A percentile compares a stretch with the other conserved stretches of the same genome.
Evolutionary conservation across 2,113 vertebrate genomes (phyloP).

Genomic region (Pluvialis apricaria): DNA sequence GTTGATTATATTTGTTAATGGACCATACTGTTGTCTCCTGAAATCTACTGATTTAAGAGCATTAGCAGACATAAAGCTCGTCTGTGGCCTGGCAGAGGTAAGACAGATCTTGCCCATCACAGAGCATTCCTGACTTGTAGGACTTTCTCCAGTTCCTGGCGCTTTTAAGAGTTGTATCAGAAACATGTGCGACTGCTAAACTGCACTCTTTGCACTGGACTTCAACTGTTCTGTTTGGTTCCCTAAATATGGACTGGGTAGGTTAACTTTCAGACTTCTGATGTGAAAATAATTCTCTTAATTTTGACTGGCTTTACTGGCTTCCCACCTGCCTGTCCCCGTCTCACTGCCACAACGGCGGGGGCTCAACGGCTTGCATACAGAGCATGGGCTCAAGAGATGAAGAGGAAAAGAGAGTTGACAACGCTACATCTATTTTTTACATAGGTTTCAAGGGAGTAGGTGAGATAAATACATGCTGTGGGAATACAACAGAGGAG

Average conservation of each 20-base stretch:
- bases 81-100: not conserved
- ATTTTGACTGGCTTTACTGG: not conserved
- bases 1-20: constrained; percentile 34
- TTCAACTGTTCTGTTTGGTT: not conserved
- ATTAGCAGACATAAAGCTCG: not conserved
- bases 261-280: not conserved
- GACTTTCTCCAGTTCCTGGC: not conserved
- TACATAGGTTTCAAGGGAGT: not conserved
- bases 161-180: not conserved
- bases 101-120: not conserved
- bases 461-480: constrained; percentile 49
- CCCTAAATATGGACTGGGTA: not conserved
- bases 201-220: not conserved
- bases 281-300: not conserved
- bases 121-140: constrained; percentile 34
- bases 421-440: not conserved
- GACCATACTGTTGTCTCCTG: not conserved
- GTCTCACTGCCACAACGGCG: rapidly evolving
- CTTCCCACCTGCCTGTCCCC: not conserved
- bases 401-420: not conserved
- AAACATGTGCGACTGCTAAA: not conserved
- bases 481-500: constrained; percentile 30
- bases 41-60: constrained; percentile 10
- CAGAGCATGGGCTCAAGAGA: not conserved
- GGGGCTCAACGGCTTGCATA: not conserved